These are phyloP conservation scores for Amblyteles armatorius DNA, from an alignment of 2,888 invertebrate genomes.

Conservation along the genomic window DNA sequence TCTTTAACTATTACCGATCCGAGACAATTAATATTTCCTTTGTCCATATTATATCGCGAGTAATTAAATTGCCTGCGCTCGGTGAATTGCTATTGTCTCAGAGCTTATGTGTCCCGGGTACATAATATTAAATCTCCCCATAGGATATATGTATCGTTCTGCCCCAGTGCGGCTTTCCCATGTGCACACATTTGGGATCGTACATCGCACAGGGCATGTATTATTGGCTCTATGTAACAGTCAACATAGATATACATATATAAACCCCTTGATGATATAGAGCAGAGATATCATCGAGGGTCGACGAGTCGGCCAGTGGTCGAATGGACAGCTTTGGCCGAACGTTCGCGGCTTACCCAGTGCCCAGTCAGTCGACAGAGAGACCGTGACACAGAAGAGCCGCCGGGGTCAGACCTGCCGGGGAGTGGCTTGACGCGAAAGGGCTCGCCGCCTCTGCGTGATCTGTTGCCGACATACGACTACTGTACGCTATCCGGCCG, in stretches of 20 bases:
- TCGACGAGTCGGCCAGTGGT: conserved; percentile 19
- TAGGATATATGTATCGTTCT: background rate
- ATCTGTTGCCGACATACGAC: conserved; percentile 55
- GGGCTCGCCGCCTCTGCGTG: conserved; percentile 58
- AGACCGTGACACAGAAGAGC: conserved; percentile 49
- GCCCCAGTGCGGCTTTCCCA: background rate
- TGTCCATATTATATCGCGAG: background rate
- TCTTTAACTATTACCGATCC: background rate
- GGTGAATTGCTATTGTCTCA: background rate
- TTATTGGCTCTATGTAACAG: conserved; percentile 26
- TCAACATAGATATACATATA: background rate
- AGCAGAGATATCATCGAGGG: conserved; percentile 49
- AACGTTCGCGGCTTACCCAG: conserved; percentile 1
- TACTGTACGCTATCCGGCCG: conserved; percentile 13
- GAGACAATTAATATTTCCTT: conserved; percentile 36
- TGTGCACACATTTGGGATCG: background rate
- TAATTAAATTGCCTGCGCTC: conserved; percentile 16
- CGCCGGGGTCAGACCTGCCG: conserved; percentile 49
- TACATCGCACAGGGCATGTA: background rate
- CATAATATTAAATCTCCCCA: conserved; percentile 5
- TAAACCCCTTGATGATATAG: conserved; percentile 27
- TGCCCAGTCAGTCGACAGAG: conserved; percentile 49
- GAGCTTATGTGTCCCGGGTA: background rate
- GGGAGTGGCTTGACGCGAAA: conserved; percentile 56
- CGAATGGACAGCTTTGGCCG: conserved; percentile 29